Percentiles rank a stretch among this genome's conserved stretches.
Evolutionary conservation across 2,113 vertebrate genomes (phyloP).

Genomic region (Triplophysa dalaica): DNA sequence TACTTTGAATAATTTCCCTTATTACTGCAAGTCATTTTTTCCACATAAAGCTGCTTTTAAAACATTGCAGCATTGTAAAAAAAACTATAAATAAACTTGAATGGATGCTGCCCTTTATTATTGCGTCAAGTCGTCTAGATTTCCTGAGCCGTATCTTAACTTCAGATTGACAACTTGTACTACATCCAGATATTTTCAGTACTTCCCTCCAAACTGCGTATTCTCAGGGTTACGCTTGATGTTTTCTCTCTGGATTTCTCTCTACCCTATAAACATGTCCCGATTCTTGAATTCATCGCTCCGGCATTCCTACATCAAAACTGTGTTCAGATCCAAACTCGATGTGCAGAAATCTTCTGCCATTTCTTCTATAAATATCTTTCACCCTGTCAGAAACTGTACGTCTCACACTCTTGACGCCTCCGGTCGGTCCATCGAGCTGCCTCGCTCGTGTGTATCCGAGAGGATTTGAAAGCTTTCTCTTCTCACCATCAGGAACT

Average conservation of each 20-base stretch:
- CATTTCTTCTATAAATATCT: slow-evolving; percentile 68
- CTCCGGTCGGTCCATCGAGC: not conserved
- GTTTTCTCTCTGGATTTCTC: not conserved
- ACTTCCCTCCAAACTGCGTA: slow-evolving; percentile 5
- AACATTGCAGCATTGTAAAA: too few species aligned
- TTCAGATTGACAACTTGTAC: slow-evolving; percentile 22
- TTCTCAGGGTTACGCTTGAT: slow-evolving; percentile 22
- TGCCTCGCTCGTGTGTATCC: too few species aligned
- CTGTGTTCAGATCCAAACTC: slow-evolving; percentile 52
- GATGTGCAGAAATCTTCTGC: slow-evolving; percentile 55
- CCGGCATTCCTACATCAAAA: slow-evolving; percentile 53
- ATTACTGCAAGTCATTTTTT: too few species aligned
- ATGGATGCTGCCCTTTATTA: not conserved
- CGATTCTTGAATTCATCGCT: slow-evolving; percentile 20
- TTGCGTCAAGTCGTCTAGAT: not conserved
- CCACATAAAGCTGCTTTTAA: too few species aligned
- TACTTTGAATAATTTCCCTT: too few species aligned
- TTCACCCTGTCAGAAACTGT: slow-evolving; percentile 45
- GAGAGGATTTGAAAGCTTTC: not conserved
- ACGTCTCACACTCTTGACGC: slow-evolving; percentile 41
- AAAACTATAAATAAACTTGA: not conserved
- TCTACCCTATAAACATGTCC: slow-evolving; percentile 13
- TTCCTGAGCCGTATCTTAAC: slow-evolving; percentile 2
- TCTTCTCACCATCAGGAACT: not conserved
- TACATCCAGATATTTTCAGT: slow-evolving; percentile 22